Base-by-base conservation (phyloP, 2,113 vertebrate genomes). In the Campylorhamphus procurvoides region DNA sequence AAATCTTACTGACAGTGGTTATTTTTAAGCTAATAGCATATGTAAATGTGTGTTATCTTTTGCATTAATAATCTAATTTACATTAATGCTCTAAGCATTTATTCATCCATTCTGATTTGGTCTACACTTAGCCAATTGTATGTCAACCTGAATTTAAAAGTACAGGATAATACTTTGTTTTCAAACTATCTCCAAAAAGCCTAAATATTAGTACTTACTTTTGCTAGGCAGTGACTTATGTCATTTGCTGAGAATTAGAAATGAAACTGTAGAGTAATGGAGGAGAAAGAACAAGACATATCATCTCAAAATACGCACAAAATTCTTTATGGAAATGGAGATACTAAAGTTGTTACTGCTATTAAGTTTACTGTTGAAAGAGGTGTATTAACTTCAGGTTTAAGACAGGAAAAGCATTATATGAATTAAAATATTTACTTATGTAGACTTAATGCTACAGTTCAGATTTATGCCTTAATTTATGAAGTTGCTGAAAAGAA, bases 381-480 rank as follows among this genome's bases (percentile, higher is more conserved):
- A 88, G 60, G 15, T 79, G 1, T 19, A 25, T 59, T 47, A 60
- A 68, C 3, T 19, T 15, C 24, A 66, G 18, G 35, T 64, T 2
- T 73, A 79, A 73, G 46, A 79, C 20, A 75, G 24, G 20, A 25
- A 94, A 82, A 74, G 24, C 19, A 46, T 33, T 42, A 40, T 17
- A n/a, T 35, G 25, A 56, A 37, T 40, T 66, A 52, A 89, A 91
- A 33, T 67, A 73, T 33, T 74, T 86, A 77, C 20, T 56, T 71
- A 17, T 10, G 1, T 92, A 2, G 49, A 56, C 80, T 80, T 81
- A 81, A 50, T 89, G 23, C n/a, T 40, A 3, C 14, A 44, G 18
- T 72, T 93, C 60, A 85, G 50, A 92, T 83, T 49, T 89, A 24
- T 90, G 63, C 63, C 55, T 89, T 95, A 56, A 89, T 85, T 82